phyloP scores from a whole-genome alignment of 1,140 invertebrate species.

The Ruditapes philippinarum region DNA sequence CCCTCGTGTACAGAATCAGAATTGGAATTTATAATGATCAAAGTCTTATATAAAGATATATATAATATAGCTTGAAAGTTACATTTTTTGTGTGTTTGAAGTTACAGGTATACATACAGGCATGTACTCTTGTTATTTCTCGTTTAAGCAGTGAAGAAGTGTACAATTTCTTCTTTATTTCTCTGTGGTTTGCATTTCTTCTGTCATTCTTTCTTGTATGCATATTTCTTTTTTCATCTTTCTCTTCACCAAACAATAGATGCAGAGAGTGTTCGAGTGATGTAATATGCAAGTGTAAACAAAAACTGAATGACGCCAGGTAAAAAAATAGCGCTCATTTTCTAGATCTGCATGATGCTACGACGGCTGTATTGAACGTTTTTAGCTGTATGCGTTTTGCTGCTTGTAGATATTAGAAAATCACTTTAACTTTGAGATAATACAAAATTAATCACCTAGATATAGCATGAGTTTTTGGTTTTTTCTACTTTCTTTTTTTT shows the following conservation, averaged over 20 bases:
- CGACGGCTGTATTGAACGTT: not conserved
- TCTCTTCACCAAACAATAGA: conserved; percentile 33
- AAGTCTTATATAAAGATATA: too few relatives aligned
- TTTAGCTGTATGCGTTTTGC: conserved; percentile 17
- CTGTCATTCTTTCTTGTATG: conserved; percentile 37
- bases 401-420: conserved; percentile 1
- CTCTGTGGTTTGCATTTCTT: conserved; percentile 27
- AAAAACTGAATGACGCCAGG: conserved; percentile 51
- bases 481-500: too few relatives aligned
- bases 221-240: conserved; percentile 49
- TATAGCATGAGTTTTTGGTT: not conserved
- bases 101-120: not conserved
- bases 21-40: too few relatives aligned
- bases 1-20: too few relatives aligned
- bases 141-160: not conserved
- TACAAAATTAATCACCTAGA: not conserved
- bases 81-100: too few relatives aligned
- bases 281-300: conserved; percentile 50
- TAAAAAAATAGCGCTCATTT: conserved; percentile 16
- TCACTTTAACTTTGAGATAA: not conserved
- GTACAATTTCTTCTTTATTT: conserved; percentile 27
- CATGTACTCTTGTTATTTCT: conserved; percentile 21
- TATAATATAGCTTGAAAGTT: too few relatives aligned
- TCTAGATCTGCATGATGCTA: not conserved
- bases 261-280: conserved; percentile 56